Conservation (phyloP, 2,888 invertebrate genomes). For the Leptopilina syphax region DNA sequence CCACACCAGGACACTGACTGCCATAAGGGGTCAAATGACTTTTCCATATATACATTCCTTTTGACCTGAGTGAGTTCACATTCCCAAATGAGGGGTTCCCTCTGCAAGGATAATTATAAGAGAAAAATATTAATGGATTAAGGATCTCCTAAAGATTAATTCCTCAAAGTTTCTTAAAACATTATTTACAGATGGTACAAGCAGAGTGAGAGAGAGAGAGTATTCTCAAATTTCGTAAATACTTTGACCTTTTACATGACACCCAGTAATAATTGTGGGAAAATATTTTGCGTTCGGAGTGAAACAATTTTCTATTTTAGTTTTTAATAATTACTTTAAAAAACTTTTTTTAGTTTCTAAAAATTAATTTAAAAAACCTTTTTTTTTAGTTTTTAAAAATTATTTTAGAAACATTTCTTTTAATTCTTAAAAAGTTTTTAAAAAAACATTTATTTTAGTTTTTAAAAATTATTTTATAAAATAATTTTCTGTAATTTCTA, state of each 20-base stretch:
- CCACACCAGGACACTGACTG: conserved; percentile 1
- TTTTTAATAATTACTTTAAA: no score
- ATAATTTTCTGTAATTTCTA: no score
- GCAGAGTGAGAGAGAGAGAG: neutral
- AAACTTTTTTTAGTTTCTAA: no score
- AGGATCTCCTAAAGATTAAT: conserved; percentile 16
- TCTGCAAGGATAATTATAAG: conserved; percentile 16
- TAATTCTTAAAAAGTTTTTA: no score
- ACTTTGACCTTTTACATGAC: conserved; percentile 10
- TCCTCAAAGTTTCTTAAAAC: neutral
- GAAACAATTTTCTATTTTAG: neutral
- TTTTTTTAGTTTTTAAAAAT: no score
- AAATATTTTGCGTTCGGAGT: neutral
- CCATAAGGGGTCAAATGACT: conserved; percentile 4
- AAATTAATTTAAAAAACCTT: no score
- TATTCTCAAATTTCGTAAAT: conserved; percentile 29
- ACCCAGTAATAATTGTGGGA: conserved; percentile 11
- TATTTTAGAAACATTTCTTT: no score
- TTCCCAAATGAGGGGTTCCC: neutral
- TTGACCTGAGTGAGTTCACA: neutral
- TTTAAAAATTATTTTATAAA: no score
- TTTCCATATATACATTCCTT: neutral
- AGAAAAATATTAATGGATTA: conserved; percentile 23
- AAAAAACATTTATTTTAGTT: no score
- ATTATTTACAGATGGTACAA: conserved; percentile 2